phyloP scores from a whole-genome alignment of 2,113 vertebrate genomes.

The Ovibos moschatus region DNA sequence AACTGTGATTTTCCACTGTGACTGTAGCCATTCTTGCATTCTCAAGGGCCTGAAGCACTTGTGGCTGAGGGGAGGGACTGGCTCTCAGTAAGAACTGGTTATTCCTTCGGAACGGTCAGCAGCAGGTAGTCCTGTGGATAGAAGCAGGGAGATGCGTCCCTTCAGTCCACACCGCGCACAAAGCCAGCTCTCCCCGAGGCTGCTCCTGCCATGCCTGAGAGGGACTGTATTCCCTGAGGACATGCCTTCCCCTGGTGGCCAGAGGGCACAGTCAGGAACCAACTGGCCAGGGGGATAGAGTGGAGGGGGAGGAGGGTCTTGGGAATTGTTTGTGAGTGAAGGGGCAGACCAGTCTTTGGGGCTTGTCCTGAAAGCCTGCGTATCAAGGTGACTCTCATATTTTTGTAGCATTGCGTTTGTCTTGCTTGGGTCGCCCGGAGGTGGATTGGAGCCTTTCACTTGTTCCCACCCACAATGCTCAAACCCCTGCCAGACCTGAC shows the following conservation, averaged over 20 bases:
- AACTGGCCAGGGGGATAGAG: background rate
- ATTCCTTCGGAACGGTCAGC: background rate
- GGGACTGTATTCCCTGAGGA: background rate
- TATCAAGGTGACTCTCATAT: background rate
- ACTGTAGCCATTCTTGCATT: background rate
- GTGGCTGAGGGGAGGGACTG: background rate
- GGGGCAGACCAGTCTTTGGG: background rate
- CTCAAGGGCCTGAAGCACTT: background rate
- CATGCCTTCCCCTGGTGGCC: background rate
- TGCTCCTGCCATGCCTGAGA: background rate
- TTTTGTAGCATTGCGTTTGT: background rate
- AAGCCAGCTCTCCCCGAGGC: background rate
- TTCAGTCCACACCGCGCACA: fast-evolving
- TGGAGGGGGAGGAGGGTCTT: background rate
- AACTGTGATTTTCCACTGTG: background rate
- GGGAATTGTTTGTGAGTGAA: background rate
- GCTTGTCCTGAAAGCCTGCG: background rate
- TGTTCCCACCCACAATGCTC: background rate
- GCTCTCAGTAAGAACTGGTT: background rate
- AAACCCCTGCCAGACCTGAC: background rate
- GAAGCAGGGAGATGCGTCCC: background rate
- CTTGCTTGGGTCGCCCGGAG: background rate
- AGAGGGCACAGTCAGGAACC: background rate
- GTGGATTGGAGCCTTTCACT: background rate
- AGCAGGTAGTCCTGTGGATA: background rate